phyloP scores from a whole-genome alignment of 2,113 vertebrate genomes.

The Ursus arctos region DNA sequence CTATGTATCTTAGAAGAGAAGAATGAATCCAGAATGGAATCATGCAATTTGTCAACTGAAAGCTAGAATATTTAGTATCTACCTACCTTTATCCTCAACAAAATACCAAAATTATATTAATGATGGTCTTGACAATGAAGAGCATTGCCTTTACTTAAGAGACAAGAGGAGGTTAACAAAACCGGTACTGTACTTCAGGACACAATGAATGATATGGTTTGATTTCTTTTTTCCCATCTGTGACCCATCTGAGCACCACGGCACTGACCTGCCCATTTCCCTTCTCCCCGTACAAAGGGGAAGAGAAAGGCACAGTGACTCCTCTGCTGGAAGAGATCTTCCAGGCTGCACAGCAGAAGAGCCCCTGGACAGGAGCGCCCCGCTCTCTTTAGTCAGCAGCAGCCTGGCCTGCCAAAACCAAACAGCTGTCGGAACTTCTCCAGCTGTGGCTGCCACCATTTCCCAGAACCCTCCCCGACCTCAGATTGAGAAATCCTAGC shows the following conservation, averaged over 20 bases:
- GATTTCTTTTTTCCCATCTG: background rate
- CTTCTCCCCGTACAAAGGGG: background rate
- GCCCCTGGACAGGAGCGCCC: background rate
- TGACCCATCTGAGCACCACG: background rate
- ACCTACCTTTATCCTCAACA: background rate
- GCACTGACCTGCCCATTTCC: background rate
- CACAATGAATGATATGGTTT: background rate
- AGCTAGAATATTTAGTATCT: background rate
- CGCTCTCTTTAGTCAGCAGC: too few species aligned
- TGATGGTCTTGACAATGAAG: background rate
- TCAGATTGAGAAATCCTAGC: background rate
- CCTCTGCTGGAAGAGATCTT: too few species aligned
- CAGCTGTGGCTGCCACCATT: background rate
- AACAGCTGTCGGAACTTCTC: background rate
- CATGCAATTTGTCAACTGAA: background rate
- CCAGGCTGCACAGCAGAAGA: accelerated
- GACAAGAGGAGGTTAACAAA: background rate
- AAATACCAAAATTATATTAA: background rate
- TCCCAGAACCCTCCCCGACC: background rate
- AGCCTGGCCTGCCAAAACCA: background rate
- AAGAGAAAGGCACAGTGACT: background rate
- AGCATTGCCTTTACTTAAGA: background rate
- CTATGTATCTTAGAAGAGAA: background rate
- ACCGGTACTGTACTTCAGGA: background rate
- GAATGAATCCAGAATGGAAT: conserved; percentile 3